These are phyloP conservation scores for Brenthis daphne DNA, from an alignment of 2,888 invertebrate species.

Conservation along the genomic window DNA sequence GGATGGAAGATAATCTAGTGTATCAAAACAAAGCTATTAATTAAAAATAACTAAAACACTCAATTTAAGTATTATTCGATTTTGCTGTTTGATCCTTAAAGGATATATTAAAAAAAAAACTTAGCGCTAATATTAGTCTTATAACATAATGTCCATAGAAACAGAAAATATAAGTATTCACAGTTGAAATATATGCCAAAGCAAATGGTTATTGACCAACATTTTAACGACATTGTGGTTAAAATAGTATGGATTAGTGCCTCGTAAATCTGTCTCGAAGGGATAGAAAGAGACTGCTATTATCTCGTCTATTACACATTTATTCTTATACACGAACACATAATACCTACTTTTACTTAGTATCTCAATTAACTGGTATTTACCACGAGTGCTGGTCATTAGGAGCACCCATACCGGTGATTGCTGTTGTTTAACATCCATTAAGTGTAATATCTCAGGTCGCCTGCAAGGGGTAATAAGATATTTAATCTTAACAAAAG, in stretches of 20 bases:
- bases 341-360: slow-evolving; percentile 22
- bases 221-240: slow-evolving; percentile 41
- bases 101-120: no score
- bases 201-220: slow-evolving; percentile 16
- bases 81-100: no score
- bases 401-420: slow-evolving; percentile 29
- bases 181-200: not conserved
- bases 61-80: no score
- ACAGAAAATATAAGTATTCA: not conserved
- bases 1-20: no score
- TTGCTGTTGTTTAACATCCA: slow-evolving; percentile 32
- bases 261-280: slow-evolving; percentile 60
- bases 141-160: not conserved
- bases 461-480: slow-evolving; percentile 13
- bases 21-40: no score
- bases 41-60: no score
- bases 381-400: slow-evolving; percentile 32
- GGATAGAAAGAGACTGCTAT: slow-evolving; percentile 41
- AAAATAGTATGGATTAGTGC: slow-evolving; percentile 60
- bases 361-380: slow-evolving; percentile 35
- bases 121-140: no score
- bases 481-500: not conserved
- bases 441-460: slow-evolving; percentile 31
- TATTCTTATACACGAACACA: slow-evolving; percentile 27
- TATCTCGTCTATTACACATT: slow-evolving; percentile 40